Base-by-base conservation (phyloP, 2,797 vertebrate species). In the Xenops minutus region DNA sequence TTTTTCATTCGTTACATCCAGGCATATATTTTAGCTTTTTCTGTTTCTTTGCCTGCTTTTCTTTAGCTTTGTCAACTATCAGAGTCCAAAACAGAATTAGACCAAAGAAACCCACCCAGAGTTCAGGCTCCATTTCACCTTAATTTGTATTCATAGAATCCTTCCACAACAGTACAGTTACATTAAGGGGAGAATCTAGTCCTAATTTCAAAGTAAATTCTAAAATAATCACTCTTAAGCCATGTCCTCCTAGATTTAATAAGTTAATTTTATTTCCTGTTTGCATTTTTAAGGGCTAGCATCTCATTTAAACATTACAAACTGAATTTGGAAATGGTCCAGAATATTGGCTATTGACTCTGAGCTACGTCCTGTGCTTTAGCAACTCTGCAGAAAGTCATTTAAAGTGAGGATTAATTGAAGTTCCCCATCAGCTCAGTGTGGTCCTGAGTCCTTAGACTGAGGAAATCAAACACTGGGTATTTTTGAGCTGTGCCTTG, bases 281-380 rank as follows among this genome's bases (percentile, higher is more conserved):
- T 92, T 92, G 73, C 27, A 39, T 90, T 91, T 93, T 71, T 82
- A 55, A 80, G 69, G 39, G 61, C 36, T 82, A 32, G 26, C 49
- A 49, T 91, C 54, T 89, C 52, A 72, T 90, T 95, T 92, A 90
- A 95, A 86, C 56, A 32, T 74, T 91, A 59, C 77, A 82, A 72
- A 67, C 41, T 9, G 27, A 48, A 61, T n/a, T 74, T 86, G 80
- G 80, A 85, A 81, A 74, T 78, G 69, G 29, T 92, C 56, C 64
- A 72, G 82, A 74, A 66, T 61, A 69, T 85, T 61, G 81, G 74
- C 92, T 41, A 66, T 86, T 89, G 73, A 66, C 64, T 76, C 22
- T 43, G 39, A 79, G 37, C 37, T 44, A 14, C 3, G 1, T 62
- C 71, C 67, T 87, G 43, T 36, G 16, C 68, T 92, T 52, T 43